These are phyloP conservation scores for Chrysochloris asiatica DNA, from an alignment of 2,113 vertebrate genomes.

Conservation along the genomic window DNA sequence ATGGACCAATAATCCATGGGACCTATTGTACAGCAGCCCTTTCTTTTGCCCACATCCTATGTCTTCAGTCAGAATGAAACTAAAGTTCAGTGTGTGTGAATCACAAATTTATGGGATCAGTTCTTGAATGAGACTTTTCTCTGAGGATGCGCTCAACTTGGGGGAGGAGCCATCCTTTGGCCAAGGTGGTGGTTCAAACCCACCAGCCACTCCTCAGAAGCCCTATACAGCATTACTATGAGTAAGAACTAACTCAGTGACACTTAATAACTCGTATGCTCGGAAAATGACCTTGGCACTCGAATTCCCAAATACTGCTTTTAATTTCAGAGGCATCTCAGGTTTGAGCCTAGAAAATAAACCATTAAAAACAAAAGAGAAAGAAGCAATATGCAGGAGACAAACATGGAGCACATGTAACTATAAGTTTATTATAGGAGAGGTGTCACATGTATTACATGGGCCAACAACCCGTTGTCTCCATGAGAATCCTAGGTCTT, in stretches of 20 bases:
- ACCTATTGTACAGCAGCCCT: background rate
- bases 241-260: no score
- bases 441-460: background rate
- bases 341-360: background rate
- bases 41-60: background rate
- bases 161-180: background rate
- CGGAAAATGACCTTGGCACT: conserved; percentile 17
- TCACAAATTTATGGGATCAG: background rate
- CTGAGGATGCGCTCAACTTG: background rate
- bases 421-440: background rate
- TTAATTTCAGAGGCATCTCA: conserved; percentile 23
- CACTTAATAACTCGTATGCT: no score
- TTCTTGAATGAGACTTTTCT: background rate
- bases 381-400: background rate
- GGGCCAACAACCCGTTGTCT: background rate
- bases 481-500: conserved; percentile 1
- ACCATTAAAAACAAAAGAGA: background rate
- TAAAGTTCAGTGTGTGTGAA: background rate
- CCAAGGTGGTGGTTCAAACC: no score
- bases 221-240: no score
- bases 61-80: background rate
- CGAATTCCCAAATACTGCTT: conserved; percentile 15
- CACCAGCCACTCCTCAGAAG: no score
- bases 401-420: background rate
- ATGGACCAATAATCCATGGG: background rate